These are phyloP conservation scores for Oscheius sp. DNA, from an alignment of 2,888 invertebrate species.

Conservation along the genomic window DNA sequence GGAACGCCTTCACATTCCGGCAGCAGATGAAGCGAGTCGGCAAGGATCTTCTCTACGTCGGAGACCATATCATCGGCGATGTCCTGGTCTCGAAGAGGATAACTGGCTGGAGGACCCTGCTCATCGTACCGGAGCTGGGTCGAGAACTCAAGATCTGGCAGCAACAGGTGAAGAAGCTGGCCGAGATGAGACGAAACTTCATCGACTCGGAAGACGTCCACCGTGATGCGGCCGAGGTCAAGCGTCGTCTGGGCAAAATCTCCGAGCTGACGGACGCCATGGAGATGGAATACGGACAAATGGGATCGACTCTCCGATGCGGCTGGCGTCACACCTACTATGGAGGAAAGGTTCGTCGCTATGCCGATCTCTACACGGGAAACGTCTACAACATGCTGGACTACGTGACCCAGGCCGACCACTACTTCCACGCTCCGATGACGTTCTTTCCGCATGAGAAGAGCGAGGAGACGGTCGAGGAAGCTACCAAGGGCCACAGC, in stretches of 20 bases:
- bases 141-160: slow-evolving; percentile 78
- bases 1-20: slow-evolving; percentile 95
- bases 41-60: slow-evolving; percentile 96
- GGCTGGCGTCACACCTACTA: slow-evolving; percentile 31
- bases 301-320: slow-evolving; percentile 17
- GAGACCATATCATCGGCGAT: slow-evolving; percentile 99
- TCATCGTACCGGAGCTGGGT: slow-evolving; percentile 96
- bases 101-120: slow-evolving; percentile 95
- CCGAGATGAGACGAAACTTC: slow-evolving; percentile 8
- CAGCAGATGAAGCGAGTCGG: slow-evolving; percentile 94
- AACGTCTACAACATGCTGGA: slow-evolving; percentile 25
- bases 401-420: slow-evolving; percentile 2
- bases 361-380: slow-evolving; percentile 35
- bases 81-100: slow-evolving; percentile 92
- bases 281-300: slow-evolving; percentile 14
- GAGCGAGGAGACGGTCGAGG: background rate
- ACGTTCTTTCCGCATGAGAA: slow-evolving; percentile 24
- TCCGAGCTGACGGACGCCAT: slow-evolving; percentile 18
- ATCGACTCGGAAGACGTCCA: slow-evolving; percentile 76
- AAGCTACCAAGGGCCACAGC: background rate
- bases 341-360: slow-evolving; percentile 13
- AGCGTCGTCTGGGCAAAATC: background rate
- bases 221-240: background rate
- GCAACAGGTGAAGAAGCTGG: slow-evolving; percentile 13
- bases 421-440: slow-evolving; percentile 29